Base-by-base conservation (phyloP, 35 echinoderm and acorn worm species). In the Lytechinus pictus region DNA sequence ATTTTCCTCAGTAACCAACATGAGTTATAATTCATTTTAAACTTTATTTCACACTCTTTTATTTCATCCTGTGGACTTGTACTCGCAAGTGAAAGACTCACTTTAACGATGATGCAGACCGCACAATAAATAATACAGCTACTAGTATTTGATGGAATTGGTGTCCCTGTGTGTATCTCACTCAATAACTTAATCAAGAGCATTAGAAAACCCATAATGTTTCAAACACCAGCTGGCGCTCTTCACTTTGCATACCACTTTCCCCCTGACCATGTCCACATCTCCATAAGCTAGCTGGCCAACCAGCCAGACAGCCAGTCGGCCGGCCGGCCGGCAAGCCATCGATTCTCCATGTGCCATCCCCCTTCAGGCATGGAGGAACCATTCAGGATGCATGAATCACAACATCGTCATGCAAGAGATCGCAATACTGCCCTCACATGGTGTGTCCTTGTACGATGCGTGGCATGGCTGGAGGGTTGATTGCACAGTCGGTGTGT, bases 191-290 rank as follows among this genome's bases (percentile, higher is more conserved):
- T 44, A 44, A 44, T 44, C 33, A 44, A 44, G 33, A 0, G 33
- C 33, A 44, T 44, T 44, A 44, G 33, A 44, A 44, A 19, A 6
- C 66, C 14, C 21, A 24, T 79, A 79, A 79, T 79, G 66, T 79
- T n/a, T 79, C 66, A 79, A 90, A 90, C 88, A 90, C 88, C 52
- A 90, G 88, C 28, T 90, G 88, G 88, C 29, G 88, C 29, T 90
- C 29, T 90, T 28, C 88, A 79, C 66, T n/a, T 24, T 79, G 16
- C 6, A 24, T 79, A 16, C 4, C 19, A 79, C 66, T 79, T 58
- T 10, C 9, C 56, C 33, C 56, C 66, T 79, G 66, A 79, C 66
- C 66, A 79, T 79, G 66, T 79, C 92, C 53, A 93, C 92, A 93
- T 93, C 92, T 93, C 28, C 54, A 53, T 53, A 93, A 93, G 92